Evolutionary conservation across 2,113 vertebrate genomes (phyloP), one percentile per base, ranked within the genome.

Genomic region (Actenoides lindsayi): DNA sequence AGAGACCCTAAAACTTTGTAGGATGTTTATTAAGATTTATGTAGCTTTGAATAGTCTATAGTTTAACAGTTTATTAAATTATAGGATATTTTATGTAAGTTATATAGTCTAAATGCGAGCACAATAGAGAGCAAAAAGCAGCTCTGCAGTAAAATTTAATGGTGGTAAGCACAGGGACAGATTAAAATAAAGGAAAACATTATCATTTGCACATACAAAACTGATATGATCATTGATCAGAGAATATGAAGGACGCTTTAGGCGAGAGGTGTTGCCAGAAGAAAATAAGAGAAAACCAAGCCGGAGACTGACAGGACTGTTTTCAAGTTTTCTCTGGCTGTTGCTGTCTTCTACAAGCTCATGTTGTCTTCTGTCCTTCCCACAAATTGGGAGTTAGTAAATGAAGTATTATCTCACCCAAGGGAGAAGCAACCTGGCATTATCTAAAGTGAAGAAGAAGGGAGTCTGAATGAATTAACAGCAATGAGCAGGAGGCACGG

Each of bases 361-460:
- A 15, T 42, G n/a, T 28, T 73, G 37, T 91, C 81, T 90, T 81
- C 67, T 48, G 20, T 68, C 79, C 74, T 64, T 83, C 54, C 73
- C 78, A 79, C 56, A 93, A 86, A 67, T 2, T 84, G 80, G 69
- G 67, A 93, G 44, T 92, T 64, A 91, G 46, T 85, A 86, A 97
- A 62, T 2, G 9, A 50, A 94, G 73, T 35, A 35, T 90, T 90
- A 79, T 89, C 39, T 91, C 89, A 85, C 91, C 48, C 89, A 37
- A 70, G 80, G 54, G 91, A 91, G 64, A 87, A 92, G 79, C 71
- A 88, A 62, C 53, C 63, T 54, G 86, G 95, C 59, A 67, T 85
- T 87, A 89, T 82, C 65, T 69, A 84, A 95, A 95, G 80, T 51
- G 67, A 96, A 95, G 79, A 95, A 67, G 78, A 67, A 51, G 82